Evolutionary conservation across 2,113 vertebrate species (phyloP), one percentile per base, ranked within the genome.

Genomic region (Mixornis gularis): DNA sequence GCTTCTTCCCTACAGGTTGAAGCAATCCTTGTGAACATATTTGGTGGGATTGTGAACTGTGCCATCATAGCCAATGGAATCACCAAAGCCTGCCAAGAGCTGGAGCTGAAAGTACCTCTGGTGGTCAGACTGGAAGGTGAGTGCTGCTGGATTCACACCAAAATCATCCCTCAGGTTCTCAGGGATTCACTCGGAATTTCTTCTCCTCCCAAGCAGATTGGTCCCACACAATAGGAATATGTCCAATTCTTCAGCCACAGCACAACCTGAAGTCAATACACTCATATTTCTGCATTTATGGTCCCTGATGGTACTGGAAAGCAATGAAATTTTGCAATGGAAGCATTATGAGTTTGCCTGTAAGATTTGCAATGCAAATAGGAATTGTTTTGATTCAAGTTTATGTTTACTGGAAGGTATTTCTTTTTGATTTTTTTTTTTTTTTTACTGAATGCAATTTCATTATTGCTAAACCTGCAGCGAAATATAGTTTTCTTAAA

Each of bases 31-130:
- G 98, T 99, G 13, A 99, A 99, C 96, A 99, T 99, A 73, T 99
- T 99, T 68, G 99, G 99, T 22, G 99, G 99, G 38, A 99, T 99
- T 0, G 99, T 99, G 89, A 99, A 99, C 97, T 99, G 99, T 92
- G 99, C 99, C 94, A 99, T 99, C 90, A 98, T 99, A 72, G 99
- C 99, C 96, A 99, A 99, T 3, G 99, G 99, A 7, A 99, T 99
- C 91, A 99, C 99, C 93, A 99, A 98, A 96, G 99, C 99, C 38
- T 99, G 99, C 95, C 97, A 97, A 72, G 99, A 99, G 87, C 98
- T 99, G 25, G 98, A 98, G 96, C 98, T 99, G 27, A 99, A 98
- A 91, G 99, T 99, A 4, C 99, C 99, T 1, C 97, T 99, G 89
- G 98, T 99, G 78, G 99, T 99, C 90, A 97, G 99, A 27, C 98